phyloP scores from a whole-genome alignment of 1,140 invertebrate genomes.

The Zaprionus inermis region DNA sequence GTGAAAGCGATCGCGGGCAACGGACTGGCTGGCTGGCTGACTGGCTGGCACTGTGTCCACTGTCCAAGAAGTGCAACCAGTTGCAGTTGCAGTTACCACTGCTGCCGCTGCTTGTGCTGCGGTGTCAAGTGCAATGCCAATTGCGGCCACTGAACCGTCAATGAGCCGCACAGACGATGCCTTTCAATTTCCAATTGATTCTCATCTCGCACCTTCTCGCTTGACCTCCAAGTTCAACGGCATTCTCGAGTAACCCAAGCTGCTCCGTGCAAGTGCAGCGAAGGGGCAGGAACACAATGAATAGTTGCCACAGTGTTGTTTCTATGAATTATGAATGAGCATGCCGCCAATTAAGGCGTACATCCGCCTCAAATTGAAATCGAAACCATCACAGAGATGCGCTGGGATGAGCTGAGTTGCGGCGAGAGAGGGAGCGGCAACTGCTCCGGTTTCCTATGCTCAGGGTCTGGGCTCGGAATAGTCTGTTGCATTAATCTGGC shows the following conservation, averaged over 20 bases:
- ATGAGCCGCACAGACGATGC: conserved; percentile 27
- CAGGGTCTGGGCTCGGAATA: not conserved
- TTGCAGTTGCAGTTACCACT: conserved; percentile 36
- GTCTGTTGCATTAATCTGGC: conserved; percentile 69
- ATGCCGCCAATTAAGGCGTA: conserved; percentile 63
- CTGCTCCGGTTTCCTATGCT: conserved; percentile 12
- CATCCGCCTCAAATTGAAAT: conserved; percentile 78
- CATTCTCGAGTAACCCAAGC: conserved; percentile 26
- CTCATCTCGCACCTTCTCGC: conserved; percentile 31
- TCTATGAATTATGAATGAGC: conserved; percentile 64
- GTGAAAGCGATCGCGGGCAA: conserved; percentile 62
- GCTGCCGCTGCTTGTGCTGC: conserved; percentile 21
- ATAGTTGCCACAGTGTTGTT: conserved; percentile 28
- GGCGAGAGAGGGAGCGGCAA: not conserved
- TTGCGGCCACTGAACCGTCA: conserved; percentile 62
- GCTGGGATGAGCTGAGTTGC: not conserved
- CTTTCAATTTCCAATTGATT: conserved; percentile 50
- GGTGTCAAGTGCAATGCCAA: conserved; percentile 67
- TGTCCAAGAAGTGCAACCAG: conserved; percentile 41
- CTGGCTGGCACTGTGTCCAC: not conserved
- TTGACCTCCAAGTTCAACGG: conserved; percentile 66
- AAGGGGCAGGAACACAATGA: conserved; percentile 14
- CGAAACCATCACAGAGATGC: conserved; percentile 58
- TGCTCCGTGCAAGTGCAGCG: not conserved
- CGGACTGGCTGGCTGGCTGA: not conserved